Conservation (phyloP, 1,140 invertebrate species). For the Drosophila bocki region DNA sequence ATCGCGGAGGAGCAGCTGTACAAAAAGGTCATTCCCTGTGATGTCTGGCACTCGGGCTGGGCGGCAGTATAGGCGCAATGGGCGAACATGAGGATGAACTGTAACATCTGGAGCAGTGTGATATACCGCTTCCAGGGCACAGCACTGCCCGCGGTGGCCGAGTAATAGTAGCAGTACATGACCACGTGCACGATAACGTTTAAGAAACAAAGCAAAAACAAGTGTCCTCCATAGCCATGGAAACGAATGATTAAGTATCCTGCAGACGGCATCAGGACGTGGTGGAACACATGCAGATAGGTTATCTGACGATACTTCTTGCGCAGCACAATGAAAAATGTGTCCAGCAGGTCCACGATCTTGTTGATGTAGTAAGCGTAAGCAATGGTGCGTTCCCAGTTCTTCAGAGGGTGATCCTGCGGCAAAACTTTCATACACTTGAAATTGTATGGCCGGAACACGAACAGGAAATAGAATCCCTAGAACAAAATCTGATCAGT, state of each 20-base stretch:
- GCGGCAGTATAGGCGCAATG: constrained; percentile 24
- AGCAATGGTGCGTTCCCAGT: constrained; percentile 28
- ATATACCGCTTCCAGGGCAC: constrained; percentile 22
- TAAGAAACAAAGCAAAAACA: constrained; percentile 42
- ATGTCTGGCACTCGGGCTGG: constrained; percentile 87
- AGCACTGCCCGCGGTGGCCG: not conserved
- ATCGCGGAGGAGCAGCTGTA: constrained; percentile 86
- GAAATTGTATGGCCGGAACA: constrained; percentile 28
- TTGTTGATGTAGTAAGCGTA: constrained; percentile 62
- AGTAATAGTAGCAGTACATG: constrained; percentile 24
- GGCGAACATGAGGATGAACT: constrained; percentile 19
- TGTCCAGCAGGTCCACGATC: constrained; percentile 54
- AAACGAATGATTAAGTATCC: constrained; percentile 32
- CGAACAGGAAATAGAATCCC: constrained; percentile 29
- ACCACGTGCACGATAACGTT: constrained; percentile 11
- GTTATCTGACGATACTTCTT: constrained; percentile 60
- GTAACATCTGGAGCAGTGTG: constrained; percentile 20
- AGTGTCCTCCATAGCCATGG: constrained; percentile 87
- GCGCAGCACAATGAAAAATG: constrained; percentile 60
- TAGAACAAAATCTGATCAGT: not conserved
- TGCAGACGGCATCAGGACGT: constrained; percentile 85
- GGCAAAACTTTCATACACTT: constrained; percentile 39
- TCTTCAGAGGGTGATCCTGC: constrained; percentile 28
- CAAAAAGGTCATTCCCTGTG: constrained; percentile 86
- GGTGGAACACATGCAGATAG: constrained; percentile 77